Evolutionary conservation across 2,888 invertebrate species (phyloP).

Genomic region (Drosophila anceps): DNA sequence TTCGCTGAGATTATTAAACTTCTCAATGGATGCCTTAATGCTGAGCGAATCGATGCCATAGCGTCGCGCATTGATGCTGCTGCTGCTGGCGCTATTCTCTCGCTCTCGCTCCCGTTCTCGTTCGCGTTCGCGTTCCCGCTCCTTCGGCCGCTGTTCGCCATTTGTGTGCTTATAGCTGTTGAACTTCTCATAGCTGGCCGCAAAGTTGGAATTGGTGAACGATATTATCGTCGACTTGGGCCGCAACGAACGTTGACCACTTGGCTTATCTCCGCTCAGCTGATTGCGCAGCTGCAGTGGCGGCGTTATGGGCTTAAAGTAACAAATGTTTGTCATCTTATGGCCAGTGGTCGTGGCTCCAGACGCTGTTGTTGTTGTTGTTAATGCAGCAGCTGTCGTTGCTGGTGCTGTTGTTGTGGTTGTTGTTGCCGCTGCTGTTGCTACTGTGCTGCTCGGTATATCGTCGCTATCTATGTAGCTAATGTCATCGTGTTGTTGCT

Average conservation of each 20-base stretch:
- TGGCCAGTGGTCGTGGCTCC: conserved; percentile 19
- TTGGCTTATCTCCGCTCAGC: conserved; percentile 26
- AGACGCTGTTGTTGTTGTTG: conserved; percentile 4
- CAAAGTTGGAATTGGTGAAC: conserved; percentile 64
- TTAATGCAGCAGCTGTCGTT: not conserved
- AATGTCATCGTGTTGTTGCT: conserved; percentile 82
- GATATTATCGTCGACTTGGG: conserved; percentile 82
- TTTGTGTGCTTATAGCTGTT: conserved; percentile 82
- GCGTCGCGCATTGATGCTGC: conserved; percentile 51
- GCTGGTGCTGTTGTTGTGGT: conserved; percentile 13
- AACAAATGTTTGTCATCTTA: conserved; percentile 44
- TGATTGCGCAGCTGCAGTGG: conserved; percentile 58
- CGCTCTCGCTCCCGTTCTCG: conserved; percentile 22
- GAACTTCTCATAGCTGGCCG: conserved; percentile 68
- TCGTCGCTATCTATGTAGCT: conserved; percentile 83
- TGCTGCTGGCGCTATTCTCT: conserved; percentile 13
- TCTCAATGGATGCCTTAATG: conserved; percentile 84
- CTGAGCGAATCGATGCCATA: conserved; percentile 82
- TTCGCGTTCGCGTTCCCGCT: conserved; percentile 32
- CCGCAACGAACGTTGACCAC: conserved; percentile 58
- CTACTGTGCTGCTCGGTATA: conserved; percentile 36
- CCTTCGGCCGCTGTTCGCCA: conserved; percentile 62
- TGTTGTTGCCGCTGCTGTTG: conserved; percentile 16
- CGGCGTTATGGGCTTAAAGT: conserved; percentile 73
- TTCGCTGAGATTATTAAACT: conserved; percentile 83